These are phyloP conservation scores for Caenorhabditis doughertyi DNA, from an alignment of 2,888 invertebrate genomes.

Conservation along the genomic window DNA sequence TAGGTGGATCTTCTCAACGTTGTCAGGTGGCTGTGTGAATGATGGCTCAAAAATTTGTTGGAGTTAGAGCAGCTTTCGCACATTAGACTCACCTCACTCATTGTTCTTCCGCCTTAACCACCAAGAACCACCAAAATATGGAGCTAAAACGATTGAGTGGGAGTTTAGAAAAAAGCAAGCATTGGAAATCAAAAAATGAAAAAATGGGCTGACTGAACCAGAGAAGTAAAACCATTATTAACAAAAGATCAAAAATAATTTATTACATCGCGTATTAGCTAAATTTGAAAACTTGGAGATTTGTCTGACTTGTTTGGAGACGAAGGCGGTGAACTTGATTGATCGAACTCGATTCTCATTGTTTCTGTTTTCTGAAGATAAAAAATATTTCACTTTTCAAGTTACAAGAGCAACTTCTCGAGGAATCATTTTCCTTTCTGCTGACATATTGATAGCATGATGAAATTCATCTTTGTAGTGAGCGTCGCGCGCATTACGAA, in stretches of 20 bases:
- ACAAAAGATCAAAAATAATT: not conserved
- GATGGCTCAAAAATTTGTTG: too few relatives aligned
- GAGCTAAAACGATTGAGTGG: too few relatives aligned
- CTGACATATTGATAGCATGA: slow-evolving; percentile 10
- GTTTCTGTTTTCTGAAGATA: slow-evolving; percentile 16
- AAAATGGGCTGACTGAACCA: not conserved
- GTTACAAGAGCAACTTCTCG: slow-evolving; percentile 2
- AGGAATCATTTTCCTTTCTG: slow-evolving; percentile 4
- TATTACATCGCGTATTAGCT: not conserved
- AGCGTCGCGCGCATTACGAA: slow-evolving; percentile 34
- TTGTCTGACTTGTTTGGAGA: slow-evolving; percentile 13
- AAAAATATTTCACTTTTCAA: not conserved
- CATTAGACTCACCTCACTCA: too few relatives aligned
- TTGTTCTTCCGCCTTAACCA: too few relatives aligned
- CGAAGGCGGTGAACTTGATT: slow-evolving; percentile 6
- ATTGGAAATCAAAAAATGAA: too few relatives aligned
- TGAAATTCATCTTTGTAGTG: slow-evolving; percentile 54
- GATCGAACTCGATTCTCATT: slow-evolving; percentile 54
- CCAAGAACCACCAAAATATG: too few relatives aligned
- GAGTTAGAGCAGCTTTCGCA: too few relatives aligned
- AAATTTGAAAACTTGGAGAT: slow-evolving; percentile 8
- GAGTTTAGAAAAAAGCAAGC: too few relatives aligned
- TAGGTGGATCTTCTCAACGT: too few relatives aligned
- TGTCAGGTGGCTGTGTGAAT: too few relatives aligned
- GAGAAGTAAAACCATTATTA: too few relatives aligned